Conservation (phyloP, 2,113 vertebrate species). For the Danionella cerebrum region DNA sequence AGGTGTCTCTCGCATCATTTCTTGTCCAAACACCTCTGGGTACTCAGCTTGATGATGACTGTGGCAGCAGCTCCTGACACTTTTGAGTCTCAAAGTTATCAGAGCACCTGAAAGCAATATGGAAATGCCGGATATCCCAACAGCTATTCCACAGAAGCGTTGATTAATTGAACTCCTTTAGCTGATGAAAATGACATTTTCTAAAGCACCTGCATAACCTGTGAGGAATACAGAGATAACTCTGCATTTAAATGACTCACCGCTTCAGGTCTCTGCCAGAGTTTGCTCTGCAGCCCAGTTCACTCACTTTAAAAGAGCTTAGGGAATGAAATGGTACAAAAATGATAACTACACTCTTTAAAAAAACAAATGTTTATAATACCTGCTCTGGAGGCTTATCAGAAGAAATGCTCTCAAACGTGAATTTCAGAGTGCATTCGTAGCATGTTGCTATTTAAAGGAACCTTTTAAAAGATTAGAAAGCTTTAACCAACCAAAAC, state of each 20-base stretch:
- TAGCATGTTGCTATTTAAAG: neutral
- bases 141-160: neutral
- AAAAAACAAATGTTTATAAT: slow-evolving; percentile 3
- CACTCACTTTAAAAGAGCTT: slow-evolving; percentile 12
- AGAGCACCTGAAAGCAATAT: neutral
- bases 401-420: neutral
- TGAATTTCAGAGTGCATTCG: neutral
- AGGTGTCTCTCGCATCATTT: neutral
- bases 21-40: neutral
- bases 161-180: neutral
- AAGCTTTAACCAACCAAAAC: no score
- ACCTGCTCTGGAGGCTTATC: neutral
- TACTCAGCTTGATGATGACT: neutral
- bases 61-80: neutral
- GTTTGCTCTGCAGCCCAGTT: neutral
- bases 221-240: neutral
- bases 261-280: neutral
- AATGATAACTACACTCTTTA: neutral
- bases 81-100: neutral
- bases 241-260: neutral
- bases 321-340: neutral
- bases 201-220: neutral
- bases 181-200: slow-evolving; percentile 17
- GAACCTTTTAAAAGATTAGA: no score
- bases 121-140: neutral